phyloP scores from a whole-genome alignment of 2,888 invertebrate species.

The Rotaria sp. region DNA sequence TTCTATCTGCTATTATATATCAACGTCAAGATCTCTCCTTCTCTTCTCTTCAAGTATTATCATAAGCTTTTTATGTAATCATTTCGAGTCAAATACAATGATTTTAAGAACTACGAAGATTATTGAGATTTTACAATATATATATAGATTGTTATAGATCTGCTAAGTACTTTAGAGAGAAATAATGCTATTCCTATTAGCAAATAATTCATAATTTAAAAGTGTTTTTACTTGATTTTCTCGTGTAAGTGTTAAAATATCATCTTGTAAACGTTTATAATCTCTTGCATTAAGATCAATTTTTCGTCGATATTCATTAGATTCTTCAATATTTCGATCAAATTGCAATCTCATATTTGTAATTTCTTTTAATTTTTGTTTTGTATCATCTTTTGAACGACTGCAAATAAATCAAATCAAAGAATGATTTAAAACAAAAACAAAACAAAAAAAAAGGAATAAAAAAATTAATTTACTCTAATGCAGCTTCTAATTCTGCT shows the following conservation, averaged over 20 bases:
- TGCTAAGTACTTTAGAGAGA: too few relatives aligned
- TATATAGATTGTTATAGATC: too few relatives aligned
- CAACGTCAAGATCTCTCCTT: too few relatives aligned
- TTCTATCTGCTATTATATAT: too few relatives aligned
- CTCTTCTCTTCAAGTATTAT: too few relatives aligned
- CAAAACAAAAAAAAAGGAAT: too few relatives aligned
- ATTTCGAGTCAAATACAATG: too few relatives aligned
- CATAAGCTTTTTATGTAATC: too few relatives aligned
- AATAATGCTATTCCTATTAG: too few relatives aligned
- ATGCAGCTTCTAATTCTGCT: slow-evolving; percentile 29
- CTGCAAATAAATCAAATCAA: not conserved
- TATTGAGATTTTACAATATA: too few relatives aligned
- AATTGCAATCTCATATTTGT: slow-evolving; percentile 31
- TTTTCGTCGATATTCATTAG: not conserved
- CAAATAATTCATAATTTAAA: too few relatives aligned
- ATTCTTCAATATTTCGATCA: slow-evolving; percentile 27
- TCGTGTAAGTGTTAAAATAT: slow-evolving; percentile 51
- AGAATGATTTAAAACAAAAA: not conserved
- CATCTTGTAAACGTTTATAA: slow-evolving; percentile 53
- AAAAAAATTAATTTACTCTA: not conserved
- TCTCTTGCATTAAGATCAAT: slow-evolving; percentile 47
- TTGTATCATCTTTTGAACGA: slow-evolving; percentile 37
- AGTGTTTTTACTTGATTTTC: slow-evolving; percentile 48
- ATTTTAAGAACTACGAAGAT: too few relatives aligned
- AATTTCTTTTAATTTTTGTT: slow-evolving; percentile 37